Base-by-base conservation (phyloP, 2,888 invertebrate genomes). In the Crossocerus cetratus region DNA sequence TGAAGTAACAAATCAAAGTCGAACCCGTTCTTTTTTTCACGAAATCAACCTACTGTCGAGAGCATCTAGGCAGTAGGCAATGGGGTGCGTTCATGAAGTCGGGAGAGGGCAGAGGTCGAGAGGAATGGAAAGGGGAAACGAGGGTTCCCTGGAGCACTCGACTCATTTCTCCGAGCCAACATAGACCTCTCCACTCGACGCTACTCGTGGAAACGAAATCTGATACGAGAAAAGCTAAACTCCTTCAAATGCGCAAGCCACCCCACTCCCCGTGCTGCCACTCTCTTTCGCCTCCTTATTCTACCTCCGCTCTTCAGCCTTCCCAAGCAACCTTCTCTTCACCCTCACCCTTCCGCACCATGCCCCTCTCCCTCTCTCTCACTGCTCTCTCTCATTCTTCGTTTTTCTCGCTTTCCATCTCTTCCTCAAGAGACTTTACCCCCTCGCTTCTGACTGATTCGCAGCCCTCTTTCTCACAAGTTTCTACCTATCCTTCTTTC, bases 201-300 rank as follows among this genome's bases (percentile, higher is more conserved):
- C 83, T 85, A 86, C 85, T 87, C 84, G 85, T 83, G 77, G 84
- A 86, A 87, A 87, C 85, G 85, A 86, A 87, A 88, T 89, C 86
- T 86, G 87, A 88, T 88, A 87, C 87, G 85, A 85, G 86, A 84
- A 85, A 86, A 88, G 86, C 86, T 83, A 86, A 87, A 88, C 86
- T 87, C 86, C 87, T 86, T 84, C 85, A 83, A 87, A 87, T 85
- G 85, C 85, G 85, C 84, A 84, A 83, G 83, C 80, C 82, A 70
- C 81, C 75, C 77, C 67, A 66, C 80, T 73, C 76, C 67, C 65
- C 65, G 57, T 67, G 69, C 70, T 32, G 20, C 60, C 18, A 18
- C 70, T 77, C 74, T 65, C 60, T 56, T 49, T 61, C 65, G 69
- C 18, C 65, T 56, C 65, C 66, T 76, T 72, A 72, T 70, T 63